Evolutionary conservation across 2,113 vertebrate species (phyloP).

Genomic region (Suncus etruscus): DNA sequence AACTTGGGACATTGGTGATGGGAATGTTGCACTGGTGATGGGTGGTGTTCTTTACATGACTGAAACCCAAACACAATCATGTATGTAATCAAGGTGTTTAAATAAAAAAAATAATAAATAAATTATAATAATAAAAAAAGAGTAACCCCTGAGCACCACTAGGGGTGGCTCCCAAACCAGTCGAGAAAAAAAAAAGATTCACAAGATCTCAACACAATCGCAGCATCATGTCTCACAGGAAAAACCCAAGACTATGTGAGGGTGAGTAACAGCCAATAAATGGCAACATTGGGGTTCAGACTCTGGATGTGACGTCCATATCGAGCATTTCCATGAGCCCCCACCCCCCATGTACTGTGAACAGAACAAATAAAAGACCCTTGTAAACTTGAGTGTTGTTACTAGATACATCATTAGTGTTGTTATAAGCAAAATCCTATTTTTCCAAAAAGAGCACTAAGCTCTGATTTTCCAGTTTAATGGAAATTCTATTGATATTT

Average conservation of each 20-base stretch:
- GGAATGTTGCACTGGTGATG: too few species aligned
- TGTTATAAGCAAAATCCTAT: conserved; percentile 34
- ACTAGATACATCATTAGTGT: background rate
- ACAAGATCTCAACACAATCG: conserved; percentile 4
- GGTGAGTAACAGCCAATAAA: background rate
- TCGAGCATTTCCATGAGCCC: background rate
- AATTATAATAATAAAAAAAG: too few species aligned
- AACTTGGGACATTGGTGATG: too few species aligned
- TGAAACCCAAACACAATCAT: too few species aligned
- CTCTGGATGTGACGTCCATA: conserved; percentile 42
- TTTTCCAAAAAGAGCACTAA: conserved; percentile 45
- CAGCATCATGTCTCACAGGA: conserved; percentile 49
- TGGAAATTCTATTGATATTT: conserved; percentile 52
- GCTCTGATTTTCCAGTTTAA: conserved; percentile 53
- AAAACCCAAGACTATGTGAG: background rate
- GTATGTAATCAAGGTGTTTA: too few species aligned
- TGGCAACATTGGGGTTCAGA: background rate
- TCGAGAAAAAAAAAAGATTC: too few species aligned
- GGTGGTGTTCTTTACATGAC: too few species aligned
- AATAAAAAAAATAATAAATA: too few species aligned
- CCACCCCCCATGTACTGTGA: background rate
- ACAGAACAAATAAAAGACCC: background rate
- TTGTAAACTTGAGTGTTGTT: conserved; percentile 13
- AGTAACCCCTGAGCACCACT: too few species aligned
- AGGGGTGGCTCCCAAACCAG: too few species aligned